phyloP scores from a whole-genome alignment of 2,113 vertebrate genomes.

The Beaufortia kweichowensis region DNA sequence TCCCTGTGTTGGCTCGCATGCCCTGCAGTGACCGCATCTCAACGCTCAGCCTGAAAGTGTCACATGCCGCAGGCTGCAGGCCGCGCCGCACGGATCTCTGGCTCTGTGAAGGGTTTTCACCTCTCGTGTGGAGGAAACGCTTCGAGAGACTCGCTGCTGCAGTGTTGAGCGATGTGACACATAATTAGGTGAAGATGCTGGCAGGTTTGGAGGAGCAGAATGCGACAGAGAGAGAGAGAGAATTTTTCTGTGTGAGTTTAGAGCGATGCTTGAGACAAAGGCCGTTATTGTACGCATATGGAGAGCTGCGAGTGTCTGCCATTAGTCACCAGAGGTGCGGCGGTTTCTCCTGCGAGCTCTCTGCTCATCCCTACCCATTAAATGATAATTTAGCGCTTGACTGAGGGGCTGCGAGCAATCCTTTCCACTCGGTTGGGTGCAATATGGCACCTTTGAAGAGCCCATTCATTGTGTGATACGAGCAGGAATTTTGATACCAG shows the following conservation, averaged over 20 bases:
- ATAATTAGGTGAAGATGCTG: conserved; percentile 30
- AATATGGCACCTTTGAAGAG: conserved; percentile 47
- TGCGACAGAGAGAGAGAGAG: conserved; percentile 5
- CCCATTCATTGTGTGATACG: conserved; percentile 15
- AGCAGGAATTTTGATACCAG: conserved; percentile 21
- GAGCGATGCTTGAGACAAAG: conserved; percentile 26
- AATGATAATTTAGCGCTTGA: conserved; percentile 43
- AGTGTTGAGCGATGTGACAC: conserved; percentile 12
- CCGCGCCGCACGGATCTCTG: conserved; percentile 4
- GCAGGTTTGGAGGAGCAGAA: conserved; percentile 22
- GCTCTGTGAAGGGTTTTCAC: conserved; percentile 18
- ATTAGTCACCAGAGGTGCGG: conserved; percentile 32
- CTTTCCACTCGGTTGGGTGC: conserved; percentile 47
- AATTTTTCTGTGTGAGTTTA: conserved; percentile 32
- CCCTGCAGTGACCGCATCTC: conserved; percentile 31
- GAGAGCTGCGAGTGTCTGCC: background rate
- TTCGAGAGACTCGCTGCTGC: background rate
- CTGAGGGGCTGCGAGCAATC: conserved; percentile 30
- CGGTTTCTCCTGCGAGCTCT: conserved; percentile 23
- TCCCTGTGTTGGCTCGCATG: conserved; percentile 16
- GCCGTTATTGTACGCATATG: background rate
- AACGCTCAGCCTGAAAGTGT: conserved; percentile 13
- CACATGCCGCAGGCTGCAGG: conserved; percentile 30
- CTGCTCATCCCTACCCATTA: conserved; percentile 41
- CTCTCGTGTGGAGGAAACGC: background rate